A percentile compares a stretch with the other conserved stretches of the same genome.
phyloP scores from a whole-genome alignment of 2,888 invertebrate species.

The Scaptomyza flava region DNA sequence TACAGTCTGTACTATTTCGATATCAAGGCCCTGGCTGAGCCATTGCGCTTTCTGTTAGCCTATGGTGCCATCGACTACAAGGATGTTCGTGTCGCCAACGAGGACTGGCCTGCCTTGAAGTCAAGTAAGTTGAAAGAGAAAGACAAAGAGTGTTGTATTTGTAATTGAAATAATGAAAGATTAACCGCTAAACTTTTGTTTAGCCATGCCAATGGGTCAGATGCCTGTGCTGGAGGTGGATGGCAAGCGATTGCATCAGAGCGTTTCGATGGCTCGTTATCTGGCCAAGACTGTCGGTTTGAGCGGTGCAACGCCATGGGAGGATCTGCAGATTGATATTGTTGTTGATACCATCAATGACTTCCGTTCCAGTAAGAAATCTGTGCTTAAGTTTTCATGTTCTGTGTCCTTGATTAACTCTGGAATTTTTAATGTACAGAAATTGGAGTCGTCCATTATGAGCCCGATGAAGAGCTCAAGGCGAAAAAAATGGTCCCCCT shows the following conservation, averaged over 20 bases:
- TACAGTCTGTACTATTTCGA: slow-evolving; percentile 88
- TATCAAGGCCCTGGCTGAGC: slow-evolving; percentile 87
- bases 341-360: slow-evolving; percentile 88
- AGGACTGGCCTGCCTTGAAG: slow-evolving; percentile 86
- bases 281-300: slow-evolving; percentile 87
- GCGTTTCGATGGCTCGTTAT: slow-evolving; percentile 87
- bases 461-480: slow-evolving; percentile 86
- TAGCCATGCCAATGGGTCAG: slow-evolving; percentile 88
- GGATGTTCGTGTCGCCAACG: slow-evolving; percentile 86
- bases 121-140: slow-evolving; percentile 84
- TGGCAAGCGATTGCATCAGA: slow-evolving; percentile 87
- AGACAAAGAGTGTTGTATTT: background rate
- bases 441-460: slow-evolving; percentile 86
- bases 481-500: slow-evolving; percentile 85
- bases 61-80: slow-evolving; percentile 87
- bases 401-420: slow-evolving; percentile 84
- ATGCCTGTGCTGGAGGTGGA: slow-evolving; percentile 87
- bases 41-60: slow-evolving; percentile 87
- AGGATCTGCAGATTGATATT: slow-evolving; percentile 87
- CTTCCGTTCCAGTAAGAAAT: slow-evolving; percentile 86
- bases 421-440: slow-evolving; percentile 85
- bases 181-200: background rate
- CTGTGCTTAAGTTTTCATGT: slow-evolving; percentile 84
- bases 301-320: slow-evolving; percentile 86
- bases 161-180: background rate